A percentile compares a stretch with the other conserved stretches of the same genome.
Evolutionary conservation across 2,113 vertebrate genomes (phyloP).

Genomic region (Brachyhypopomus gauderio): DNA sequence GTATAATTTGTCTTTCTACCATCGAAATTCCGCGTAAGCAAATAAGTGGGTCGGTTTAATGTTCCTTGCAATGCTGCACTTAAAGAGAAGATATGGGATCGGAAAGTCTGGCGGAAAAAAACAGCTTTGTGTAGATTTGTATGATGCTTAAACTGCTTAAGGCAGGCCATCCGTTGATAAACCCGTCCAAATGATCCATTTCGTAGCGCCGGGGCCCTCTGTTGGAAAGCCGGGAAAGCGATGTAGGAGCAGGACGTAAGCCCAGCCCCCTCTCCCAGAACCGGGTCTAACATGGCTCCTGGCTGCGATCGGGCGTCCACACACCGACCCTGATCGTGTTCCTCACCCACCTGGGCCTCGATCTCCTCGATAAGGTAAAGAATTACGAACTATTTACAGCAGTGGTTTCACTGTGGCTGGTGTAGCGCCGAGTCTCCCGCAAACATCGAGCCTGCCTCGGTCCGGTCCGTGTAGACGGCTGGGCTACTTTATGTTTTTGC

Average conservation of each 20-base stretch:
- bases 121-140: conserved; percentile 22
- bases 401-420: neutral
- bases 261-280: conserved; percentile 54
- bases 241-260: conserved; percentile 48
- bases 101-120: neutral
- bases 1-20: neutral
- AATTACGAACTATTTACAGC: neutral
- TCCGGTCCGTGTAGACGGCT: neutral
- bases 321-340: conserved; percentile 61
- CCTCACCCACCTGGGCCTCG: conserved; percentile 15
- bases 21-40: neutral
- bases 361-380: conserved; percentile 52
- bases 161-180: conserved; percentile 33
- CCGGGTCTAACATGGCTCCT: conserved; percentile 66
- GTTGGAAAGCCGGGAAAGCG: conserved; percentile 57
- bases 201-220: conserved; percentile 61
- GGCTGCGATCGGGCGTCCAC: conserved; percentile 55
- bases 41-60: neutral
- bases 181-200: conserved; percentile 47
- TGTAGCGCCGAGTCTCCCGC: conserved; percentile 4
- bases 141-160: conserved; percentile 45
- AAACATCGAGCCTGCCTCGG: conserved; percentile 10
- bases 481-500: conserved; percentile 37
- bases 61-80: neutral
- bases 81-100: neutral